Percentiles rank a stretch among this genome's conserved stretches.
These are phyloP conservation scores for Heliconius charithonia DNA, from an alignment of 2,888 invertebrate species.

Conservation along the genomic window DNA sequence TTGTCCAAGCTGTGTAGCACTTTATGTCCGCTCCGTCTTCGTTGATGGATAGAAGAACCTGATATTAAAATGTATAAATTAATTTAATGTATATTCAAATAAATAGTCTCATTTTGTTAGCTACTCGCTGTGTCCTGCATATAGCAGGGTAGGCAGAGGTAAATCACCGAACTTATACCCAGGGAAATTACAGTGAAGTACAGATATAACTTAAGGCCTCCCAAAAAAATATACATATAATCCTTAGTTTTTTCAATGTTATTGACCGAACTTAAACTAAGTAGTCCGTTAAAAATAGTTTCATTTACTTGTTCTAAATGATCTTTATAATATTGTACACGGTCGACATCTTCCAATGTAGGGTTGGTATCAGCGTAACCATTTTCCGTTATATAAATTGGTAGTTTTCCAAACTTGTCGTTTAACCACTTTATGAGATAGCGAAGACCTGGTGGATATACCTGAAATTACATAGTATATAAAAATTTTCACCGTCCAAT, in stretches of 20 bases:
- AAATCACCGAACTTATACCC: too few relatives aligned
- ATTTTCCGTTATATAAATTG: slow-evolving; percentile 75
- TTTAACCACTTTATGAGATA: slow-evolving; percentile 67
- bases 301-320: slow-evolving; percentile 57
- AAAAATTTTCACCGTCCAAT: too few relatives aligned
- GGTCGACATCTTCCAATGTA: slow-evolving; percentile 55
- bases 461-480: slow-evolving; percentile 25
- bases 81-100: too few relatives aligned
- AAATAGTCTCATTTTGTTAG: too few relatives aligned
- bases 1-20: slow-evolving; percentile 89
- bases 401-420: slow-evolving; percentile 54
- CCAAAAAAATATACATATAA: too few relatives aligned
- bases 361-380: slow-evolving; percentile 58
- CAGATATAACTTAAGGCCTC: too few relatives aligned
- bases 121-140: too few relatives aligned
- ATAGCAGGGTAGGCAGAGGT: too few relatives aligned
- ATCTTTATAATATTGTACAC: slow-evolving; percentile 52
- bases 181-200: too few relatives aligned
- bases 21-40: slow-evolving; percentile 82
- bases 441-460: slow-evolving; percentile 72
- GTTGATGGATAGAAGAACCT: slow-evolving; percentile 56
- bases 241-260: too few relatives aligned
- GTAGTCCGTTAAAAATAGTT: too few relatives aligned
- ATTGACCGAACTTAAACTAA: too few relatives aligned
- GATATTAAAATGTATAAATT: neutral